Conservation (phyloP, 2,888 invertebrate species). For the Lepas anatifera region DNA sequence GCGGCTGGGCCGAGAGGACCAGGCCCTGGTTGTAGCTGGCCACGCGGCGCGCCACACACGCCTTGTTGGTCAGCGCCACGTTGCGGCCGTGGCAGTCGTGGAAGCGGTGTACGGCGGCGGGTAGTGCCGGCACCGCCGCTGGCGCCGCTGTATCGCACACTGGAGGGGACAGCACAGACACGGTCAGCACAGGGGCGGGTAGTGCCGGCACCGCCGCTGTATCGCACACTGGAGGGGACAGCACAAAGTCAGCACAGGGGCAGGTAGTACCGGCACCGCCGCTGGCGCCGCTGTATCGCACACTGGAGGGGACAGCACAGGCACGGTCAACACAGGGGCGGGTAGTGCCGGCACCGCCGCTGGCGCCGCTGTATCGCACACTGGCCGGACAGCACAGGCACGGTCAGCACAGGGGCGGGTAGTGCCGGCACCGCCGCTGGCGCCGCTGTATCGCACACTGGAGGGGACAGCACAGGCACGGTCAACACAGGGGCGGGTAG, state of each 20-base stretch:
- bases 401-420: too few relatives aligned
- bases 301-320: conserved; percentile 11
- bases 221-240: too few relatives aligned
- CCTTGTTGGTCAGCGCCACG: conserved; percentile 51
- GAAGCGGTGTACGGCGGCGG: conserved; percentile 42
- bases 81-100: conserved; percentile 74
- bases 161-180: not conserved
- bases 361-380: conserved; percentile 32
- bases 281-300: conserved; percentile 33
- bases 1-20: conserved; percentile 45
- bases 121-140: conserved; percentile 11
- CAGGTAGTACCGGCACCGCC: conserved; percentile 27
- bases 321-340: not conserved
- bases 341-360: conserved; percentile 28
- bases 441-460: not conserved
- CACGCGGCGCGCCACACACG: conserved; percentile 53
- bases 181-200: not conserved
- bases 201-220: conserved; percentile 15
- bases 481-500: not conserved
- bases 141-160: not conserved
- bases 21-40: conserved; percentile 65
- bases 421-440: conserved; percentile 8
- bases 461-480: not conserved
- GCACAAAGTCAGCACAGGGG: too few relatives aligned
- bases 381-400: not conserved